Percentiles rank a stretch among this genome's conserved stretches.
phyloP scores from a whole-genome alignment of 1,140 invertebrate species.

The Drosophila suzukii region DNA sequence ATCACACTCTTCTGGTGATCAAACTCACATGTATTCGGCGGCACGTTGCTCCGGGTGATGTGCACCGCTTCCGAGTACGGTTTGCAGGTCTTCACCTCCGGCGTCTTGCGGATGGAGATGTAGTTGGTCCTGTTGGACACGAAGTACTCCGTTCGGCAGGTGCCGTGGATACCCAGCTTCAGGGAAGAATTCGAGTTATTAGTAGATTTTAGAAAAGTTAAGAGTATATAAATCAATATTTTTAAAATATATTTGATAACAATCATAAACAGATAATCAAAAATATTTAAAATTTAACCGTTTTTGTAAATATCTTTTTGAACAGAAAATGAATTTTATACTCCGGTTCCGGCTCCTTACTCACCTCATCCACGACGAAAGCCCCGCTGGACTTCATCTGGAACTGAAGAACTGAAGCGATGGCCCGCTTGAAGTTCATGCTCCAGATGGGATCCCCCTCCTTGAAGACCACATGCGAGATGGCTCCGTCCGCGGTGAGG shows the following conservation, averaged over 20 bases:
- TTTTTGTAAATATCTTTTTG: too few relatives aligned
- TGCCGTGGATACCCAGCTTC: slow-evolving; percentile 78
- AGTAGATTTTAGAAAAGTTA: not conserved
- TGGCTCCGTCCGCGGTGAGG: slow-evolving; percentile 64
- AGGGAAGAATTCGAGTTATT: not conserved
- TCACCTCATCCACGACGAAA: slow-evolving; percentile 85
- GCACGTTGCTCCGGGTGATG: slow-evolving; percentile 78
- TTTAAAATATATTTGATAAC: too few relatives aligned
- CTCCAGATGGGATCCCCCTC: slow-evolving; percentile 87
- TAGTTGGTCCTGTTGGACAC: slow-evolving; percentile 82
- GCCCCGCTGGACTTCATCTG: slow-evolving; percentile 84
- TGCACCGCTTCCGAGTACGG: slow-evolving; percentile 79
- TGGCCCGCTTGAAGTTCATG: slow-evolving; percentile 88
- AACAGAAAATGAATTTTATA: too few relatives aligned
- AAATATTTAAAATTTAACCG: too few relatives aligned
- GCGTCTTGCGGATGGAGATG: slow-evolving; percentile 80
- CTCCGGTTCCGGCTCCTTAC: too few relatives aligned
- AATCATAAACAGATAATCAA: too few relatives aligned
- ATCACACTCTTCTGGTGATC: slow-evolving; percentile 83
- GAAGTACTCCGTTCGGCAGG: slow-evolving; percentile 83
- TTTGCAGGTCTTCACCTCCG: slow-evolving; percentile 74
- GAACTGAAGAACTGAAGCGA: slow-evolving; percentile 87
- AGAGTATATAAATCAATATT: too few relatives aligned
- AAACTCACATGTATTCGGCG: slow-evolving; percentile 78
- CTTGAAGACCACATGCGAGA: slow-evolving; percentile 80